These are phyloP conservation scores for Drosophila aff. DNA, from an alignment of 1,140 invertebrate genomes.

Conservation along the genomic window DNA sequence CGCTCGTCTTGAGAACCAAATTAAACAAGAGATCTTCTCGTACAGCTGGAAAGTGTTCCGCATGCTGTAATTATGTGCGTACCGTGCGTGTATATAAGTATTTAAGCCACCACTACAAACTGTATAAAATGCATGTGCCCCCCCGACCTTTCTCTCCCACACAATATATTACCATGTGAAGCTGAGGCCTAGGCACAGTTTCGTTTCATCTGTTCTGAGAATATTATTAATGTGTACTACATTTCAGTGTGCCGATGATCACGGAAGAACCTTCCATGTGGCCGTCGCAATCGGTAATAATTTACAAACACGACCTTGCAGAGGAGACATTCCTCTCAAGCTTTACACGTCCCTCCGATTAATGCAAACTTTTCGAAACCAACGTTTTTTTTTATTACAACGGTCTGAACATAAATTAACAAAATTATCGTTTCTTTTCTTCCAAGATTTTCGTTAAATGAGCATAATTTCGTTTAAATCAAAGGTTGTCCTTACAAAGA, in stretches of 20 bases:
- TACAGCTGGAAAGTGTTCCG: constrained; percentile 35
- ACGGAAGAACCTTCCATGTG: constrained; percentile 30
- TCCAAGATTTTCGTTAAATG: background rate
- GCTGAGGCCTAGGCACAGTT: constrained; percentile 3
- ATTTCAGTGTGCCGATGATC: constrained; percentile 65
- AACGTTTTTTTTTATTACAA: constrained; percentile 2
- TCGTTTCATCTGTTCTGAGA: constrained; percentile 4
- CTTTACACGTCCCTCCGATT: constrained; percentile 7
- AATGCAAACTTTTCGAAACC: background rate
- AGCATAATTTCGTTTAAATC: background rate
- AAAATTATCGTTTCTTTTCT: background rate
- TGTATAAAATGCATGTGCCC: constrained; percentile 40
- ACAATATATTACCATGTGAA: constrained; percentile 34
- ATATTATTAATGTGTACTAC: constrained; percentile 65
- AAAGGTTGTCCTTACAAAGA: background rate
- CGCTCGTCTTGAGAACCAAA: constrained; percentile 33
- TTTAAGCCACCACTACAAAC: constrained; percentile 13
- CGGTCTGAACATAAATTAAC: background rate
- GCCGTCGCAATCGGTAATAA: constrained; percentile 69
- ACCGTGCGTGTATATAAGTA: constrained; percentile 36
- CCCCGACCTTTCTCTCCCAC: constrained; percentile 26
- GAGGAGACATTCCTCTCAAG: constrained; percentile 9
- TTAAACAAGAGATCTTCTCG: constrained; percentile 39
- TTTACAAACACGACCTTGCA: constrained; percentile 49
- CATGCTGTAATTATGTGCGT: constrained; percentile 29